phyloP scores from a whole-genome alignment of 2,888 invertebrate genomes.

The Drepanosiphum platanoidis region DNA sequence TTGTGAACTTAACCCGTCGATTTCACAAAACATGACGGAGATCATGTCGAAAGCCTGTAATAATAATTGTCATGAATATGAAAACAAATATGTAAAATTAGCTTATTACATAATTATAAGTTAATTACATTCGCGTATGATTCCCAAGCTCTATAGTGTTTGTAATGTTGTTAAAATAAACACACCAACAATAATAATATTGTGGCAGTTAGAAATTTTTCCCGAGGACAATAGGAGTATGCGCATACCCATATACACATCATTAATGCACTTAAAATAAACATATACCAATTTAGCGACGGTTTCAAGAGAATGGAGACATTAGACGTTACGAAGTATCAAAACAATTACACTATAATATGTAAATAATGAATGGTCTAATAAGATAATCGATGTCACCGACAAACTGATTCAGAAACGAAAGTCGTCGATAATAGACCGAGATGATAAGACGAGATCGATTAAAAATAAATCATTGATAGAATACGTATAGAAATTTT shows the following conservation, averaged over 20 bases:
- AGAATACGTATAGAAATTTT: neutral
- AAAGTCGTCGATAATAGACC: neutral
- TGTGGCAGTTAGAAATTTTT: too few relatives aligned
- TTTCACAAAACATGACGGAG: constrained; percentile 82
- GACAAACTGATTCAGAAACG: neutral
- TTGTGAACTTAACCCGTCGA: constrained; percentile 70
- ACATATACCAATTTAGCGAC: too few relatives aligned
- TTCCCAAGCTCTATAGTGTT: too few relatives aligned
- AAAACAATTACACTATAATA: neutral
- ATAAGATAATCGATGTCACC: neutral
- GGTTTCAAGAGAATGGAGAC: too few relatives aligned
- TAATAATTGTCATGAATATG: neutral
- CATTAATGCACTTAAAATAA: too few relatives aligned
- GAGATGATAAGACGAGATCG: neutral
- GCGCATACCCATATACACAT: too few relatives aligned
- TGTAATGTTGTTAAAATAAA: too few relatives aligned
- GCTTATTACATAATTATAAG: too few relatives aligned
- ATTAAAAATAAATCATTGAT: neutral
- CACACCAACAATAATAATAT: too few relatives aligned
- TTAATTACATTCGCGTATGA: too few relatives aligned
- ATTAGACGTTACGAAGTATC: neutral
- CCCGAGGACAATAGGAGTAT: too few relatives aligned
- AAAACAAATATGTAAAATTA: too few relatives aligned
- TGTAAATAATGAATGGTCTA: neutral
- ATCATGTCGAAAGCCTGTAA: constrained; percentile 80